Conservation (phyloP, 92 coral and sea anemone genomes). For the Paramuricea clavata region DNA sequence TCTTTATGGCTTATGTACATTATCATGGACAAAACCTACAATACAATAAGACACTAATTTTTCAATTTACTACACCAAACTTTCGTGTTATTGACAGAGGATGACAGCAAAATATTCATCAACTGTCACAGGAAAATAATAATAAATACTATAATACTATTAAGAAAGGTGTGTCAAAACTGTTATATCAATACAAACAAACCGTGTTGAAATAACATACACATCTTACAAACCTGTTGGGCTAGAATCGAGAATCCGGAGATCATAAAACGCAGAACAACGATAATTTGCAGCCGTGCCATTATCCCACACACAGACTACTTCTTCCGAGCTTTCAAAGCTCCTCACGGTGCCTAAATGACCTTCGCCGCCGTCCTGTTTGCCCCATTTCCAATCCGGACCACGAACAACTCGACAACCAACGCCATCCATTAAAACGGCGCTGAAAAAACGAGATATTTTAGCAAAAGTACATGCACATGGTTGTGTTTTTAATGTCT, state of each 20-base stretch:
- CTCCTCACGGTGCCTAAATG: conserved; percentile 97
- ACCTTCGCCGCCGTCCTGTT: conserved; percentile 99
- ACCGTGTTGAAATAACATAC: too few species aligned
- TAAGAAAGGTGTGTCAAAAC: neutral
- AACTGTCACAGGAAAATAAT: too few species aligned
- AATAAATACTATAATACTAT: too few species aligned
- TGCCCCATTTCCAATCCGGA: conserved; percentile 99
- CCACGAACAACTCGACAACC: conserved; percentile 99
- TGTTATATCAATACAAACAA: neutral
- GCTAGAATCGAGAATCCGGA: conserved; percentile 89
- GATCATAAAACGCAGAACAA: conserved; percentile 89
- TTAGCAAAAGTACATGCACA: conserved; percentile 24
- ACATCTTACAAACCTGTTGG: conserved; percentile 82
- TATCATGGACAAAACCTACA: too few species aligned
- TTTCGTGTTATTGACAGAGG: too few species aligned
- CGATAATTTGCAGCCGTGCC: conserved; percentile 99
- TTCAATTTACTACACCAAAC: too few species aligned
- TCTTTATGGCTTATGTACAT: too few species aligned
- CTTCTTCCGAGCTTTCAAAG: conserved; percentile 97
- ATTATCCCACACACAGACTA: conserved; percentile 99
- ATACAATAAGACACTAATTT: too few species aligned
- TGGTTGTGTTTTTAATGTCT: neutral
- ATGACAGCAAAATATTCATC: too few species aligned
- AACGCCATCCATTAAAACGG: conserved; percentile 83
- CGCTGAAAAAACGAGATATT: conserved; percentile 15